Base-by-base conservation (phyloP, 1,140 invertebrate species). In the Atopsyche davidsoni region DNA sequence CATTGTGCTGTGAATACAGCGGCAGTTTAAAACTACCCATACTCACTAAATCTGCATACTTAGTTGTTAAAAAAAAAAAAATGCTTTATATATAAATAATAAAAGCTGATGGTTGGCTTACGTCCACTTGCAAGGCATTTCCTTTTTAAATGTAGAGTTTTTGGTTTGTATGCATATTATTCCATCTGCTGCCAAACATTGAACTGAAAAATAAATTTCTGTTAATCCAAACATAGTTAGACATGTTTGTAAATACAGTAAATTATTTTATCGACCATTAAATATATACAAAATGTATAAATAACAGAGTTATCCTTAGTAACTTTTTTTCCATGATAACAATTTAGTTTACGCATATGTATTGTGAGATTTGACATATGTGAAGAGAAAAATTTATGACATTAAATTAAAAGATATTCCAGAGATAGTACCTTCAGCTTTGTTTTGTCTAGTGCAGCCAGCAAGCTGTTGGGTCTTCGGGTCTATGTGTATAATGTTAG, bases 71-170 rank as follows among this genome's bases (percentile, higher is more conserved):
- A 28, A 28, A 28, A 28, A 28, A 28, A 28, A 28, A 28, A 6
- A 28, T 28, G n/a, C n/a, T 28, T 28, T 28, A 28, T 7, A 7
- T n/a, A 28, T 28, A 28, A 28, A 28, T 7, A 7, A n/a, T 6
- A 7, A 28, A 28, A 28, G 6, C 24, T 28, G 24, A 28, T n/a
- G n/a, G 24, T 28, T 28, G n/a, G 83, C 89, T 84, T 80, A 92
- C 87, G 91, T 95, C 85, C 89, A 96, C 76, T 89, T 87, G 68
- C 93, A 96, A 36, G 87, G 82, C 59, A 92, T 78, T 62, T 89
- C 81, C 63, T 79, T 85, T 50, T 79, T 81, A 69, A 96, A 96
- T 19, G 81, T 84, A 45, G 81, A 79, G 68, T 87, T 88, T 32
- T 82, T 80, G 1, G 83, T 82, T 68, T 87, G 87, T 55, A 74